phyloP scores from a whole-genome alignment of 1,140 invertebrate species.

The Drosophila littoralis region DNA sequence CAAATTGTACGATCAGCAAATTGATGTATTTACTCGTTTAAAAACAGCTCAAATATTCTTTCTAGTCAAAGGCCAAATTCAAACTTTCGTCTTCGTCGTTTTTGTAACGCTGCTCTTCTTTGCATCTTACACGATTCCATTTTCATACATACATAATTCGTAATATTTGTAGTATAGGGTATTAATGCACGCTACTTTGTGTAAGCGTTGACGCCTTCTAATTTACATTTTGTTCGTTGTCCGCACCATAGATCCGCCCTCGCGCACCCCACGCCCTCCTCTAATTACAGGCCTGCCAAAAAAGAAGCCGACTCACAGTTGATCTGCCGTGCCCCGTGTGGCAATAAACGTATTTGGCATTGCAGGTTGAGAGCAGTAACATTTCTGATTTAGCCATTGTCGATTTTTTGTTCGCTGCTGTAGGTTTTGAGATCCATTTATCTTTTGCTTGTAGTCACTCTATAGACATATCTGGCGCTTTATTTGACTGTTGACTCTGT shows the following conservation, averaged over 20 bases:
- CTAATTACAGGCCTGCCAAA: conserved; percentile 62
- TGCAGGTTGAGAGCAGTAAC: conserved; percentile 34
- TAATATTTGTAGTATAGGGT: neutral
- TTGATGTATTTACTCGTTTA: too few species aligned
- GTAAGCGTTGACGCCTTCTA: conserved; percentile 50
- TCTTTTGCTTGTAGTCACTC: conserved; percentile 5
- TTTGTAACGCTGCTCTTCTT: too few species aligned
- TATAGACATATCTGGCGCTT: neutral
- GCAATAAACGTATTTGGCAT: conserved; percentile 25
- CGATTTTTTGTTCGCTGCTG: conserved; percentile 11
- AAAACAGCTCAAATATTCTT: too few species aligned
- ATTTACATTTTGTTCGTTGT: conserved; percentile 54
- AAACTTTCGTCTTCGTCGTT: too few species aligned
- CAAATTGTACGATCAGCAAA: too few species aligned
- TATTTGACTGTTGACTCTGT: conserved; percentile 55
- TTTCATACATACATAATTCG: neutral
- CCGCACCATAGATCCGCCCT: neutral
- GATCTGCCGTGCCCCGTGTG: conserved; percentile 30
- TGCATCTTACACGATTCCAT: too few species aligned
- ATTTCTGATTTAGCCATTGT: conserved; percentile 32
- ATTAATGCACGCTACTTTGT: conserved; percentile 12
- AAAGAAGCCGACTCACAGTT: conserved; percentile 25
- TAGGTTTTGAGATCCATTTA: conserved; percentile 54
- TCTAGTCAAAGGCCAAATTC: too few species aligned
- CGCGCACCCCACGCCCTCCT: conserved; percentile 14